Evolutionary conservation across 2,797 vertebrate genomes (phyloP), one percentile per base, ranked within the genome.

Genomic region (Phalloptychus januarius): DNA sequence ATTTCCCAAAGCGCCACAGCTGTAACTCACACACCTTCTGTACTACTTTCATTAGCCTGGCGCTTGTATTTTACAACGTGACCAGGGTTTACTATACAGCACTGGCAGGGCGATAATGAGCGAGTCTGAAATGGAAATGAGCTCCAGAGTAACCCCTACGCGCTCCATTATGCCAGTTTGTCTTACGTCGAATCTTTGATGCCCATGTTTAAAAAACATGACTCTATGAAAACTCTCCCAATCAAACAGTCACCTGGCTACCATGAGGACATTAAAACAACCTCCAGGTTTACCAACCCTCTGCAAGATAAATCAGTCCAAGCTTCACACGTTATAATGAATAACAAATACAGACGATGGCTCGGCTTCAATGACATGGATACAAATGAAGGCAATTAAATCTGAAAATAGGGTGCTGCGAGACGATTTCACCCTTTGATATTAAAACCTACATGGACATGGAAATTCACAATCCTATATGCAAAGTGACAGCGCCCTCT

Each of bases 401-500:
- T 52, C 11, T 31, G 6, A 46, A 71, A 65, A 72, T 7, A 28
- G 33, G 8, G 13, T 44, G 54, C 52, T 71, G 18, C 3, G 33
- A 76, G 70, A 42, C 67, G 16, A 67, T 56, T 38, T 33, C 58
- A 16, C 1, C 7, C 3, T 16, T n/a, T 44, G 33, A 15, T n/a
- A 46, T 33, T 20, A 25, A 83, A 76, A 72, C 40, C 71, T 63
- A 48, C 18, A 6, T 10, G 25, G 5, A 15, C 4, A 5, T 40
- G 25, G 54, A n/a, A 70, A 4, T 23, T 7, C 16, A 52, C 1
- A 28, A 20, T 31, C 7, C 5, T 18, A 25, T 74, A 16, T 13
- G 67, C 76, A 20, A 77, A 76, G 11, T 71, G 23, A 83, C 7
- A 72, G 74, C 58, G 7, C 88, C 91, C 91, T 83, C 93, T 84